Base-by-base conservation (phyloP, 2,888 invertebrate species). In the Spisula solida region DNA sequence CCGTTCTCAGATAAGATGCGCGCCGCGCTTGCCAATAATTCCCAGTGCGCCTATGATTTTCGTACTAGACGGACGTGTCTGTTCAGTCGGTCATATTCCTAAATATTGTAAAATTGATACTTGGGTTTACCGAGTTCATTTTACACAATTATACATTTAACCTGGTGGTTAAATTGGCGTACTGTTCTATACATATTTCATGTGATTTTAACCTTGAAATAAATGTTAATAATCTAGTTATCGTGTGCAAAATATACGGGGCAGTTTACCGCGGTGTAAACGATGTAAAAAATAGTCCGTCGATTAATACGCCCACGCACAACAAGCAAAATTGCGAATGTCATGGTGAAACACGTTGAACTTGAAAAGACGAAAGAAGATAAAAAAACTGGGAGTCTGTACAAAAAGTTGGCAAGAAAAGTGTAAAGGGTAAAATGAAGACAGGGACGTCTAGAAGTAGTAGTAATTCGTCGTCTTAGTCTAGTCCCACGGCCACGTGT, bases 31-130 rank as follows among this genome's bases (percentile, higher is more conserved):
- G n/a, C n/a, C n/a, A n/a, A n/a, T n/a, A n/a, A 47, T 47, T 12
- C 47, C 12, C 47, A 47, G 47, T 47, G 47, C 12, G 47, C 47
- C 47, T 8, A 12, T 47, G 47, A 75, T 75, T 83, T 81, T 85
- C 51, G 70, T 66, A 34, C 82, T 66, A 81, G 81, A 75, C 85
- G 47, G 85, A 88, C 85, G 75, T 81, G 81, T 79, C 41, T 55
- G 60, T 29, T n/a, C 70, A 78, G 31, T 25, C 25, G 34, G 12
- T 25, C 20, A 5, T 18, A n/a, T 18, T 66, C 20, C 70, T 8
- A 10, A 29, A 29, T 6, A 55, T 55, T 56, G 31, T 56, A 81
- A 81, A 81, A 20, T 55, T 56, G 81, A 55, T 31, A 81, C 20
- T 31, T 81, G 2, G 16, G 20, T 55, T 55, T 20, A 55, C 55